These are phyloP conservation scores for Mythimna ferrago DNA, from an alignment of 2,888 invertebrate genomes.

Conservation along the genomic window DNA sequence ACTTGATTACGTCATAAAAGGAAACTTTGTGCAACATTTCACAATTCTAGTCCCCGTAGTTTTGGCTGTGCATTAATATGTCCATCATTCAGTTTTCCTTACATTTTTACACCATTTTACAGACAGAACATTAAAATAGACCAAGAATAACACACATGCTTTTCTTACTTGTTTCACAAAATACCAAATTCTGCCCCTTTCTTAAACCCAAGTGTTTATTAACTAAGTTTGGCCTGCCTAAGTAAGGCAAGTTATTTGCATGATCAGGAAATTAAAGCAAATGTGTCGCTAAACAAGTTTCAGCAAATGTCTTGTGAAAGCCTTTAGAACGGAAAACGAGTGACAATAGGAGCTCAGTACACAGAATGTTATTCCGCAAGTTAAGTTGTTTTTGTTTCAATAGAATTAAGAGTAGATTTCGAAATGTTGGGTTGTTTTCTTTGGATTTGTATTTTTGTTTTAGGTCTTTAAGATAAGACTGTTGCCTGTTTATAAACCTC, in stretches of 20 bases:
- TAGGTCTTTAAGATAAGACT: not conserved
- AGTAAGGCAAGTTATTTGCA: conserved; percentile 45
- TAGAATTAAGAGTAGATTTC: not conserved
- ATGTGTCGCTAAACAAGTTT: conserved; percentile 44
- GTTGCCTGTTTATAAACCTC: not conserved
- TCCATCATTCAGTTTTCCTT: too few species aligned
- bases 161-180: not conserved
- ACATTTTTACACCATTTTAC: not conserved
- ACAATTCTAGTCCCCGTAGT: too few species aligned
- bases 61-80: too few species aligned
- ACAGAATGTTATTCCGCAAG: conserved; percentile 16
- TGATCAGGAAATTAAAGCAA: conserved; percentile 58
- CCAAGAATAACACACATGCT: not conserved
- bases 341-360: conserved; percentile 25
- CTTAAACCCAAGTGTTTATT: conserved; percentile 12
- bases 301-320: conserved; percentile 43
- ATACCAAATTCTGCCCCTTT: conserved; percentile 10
- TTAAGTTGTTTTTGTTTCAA: conserved; percentile 37
- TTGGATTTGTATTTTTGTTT: not conserved
- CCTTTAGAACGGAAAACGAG: conserved; percentile 44
- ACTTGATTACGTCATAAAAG: too few species aligned
- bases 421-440: conserved; percentile 6
- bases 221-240: conserved; percentile 15
- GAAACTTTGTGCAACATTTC: too few species aligned
- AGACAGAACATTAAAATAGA: not conserved